These are phyloP conservation scores for Heliconius congener DNA, from an alignment of 1,140 invertebrate species.

Conservation along the genomic window DNA sequence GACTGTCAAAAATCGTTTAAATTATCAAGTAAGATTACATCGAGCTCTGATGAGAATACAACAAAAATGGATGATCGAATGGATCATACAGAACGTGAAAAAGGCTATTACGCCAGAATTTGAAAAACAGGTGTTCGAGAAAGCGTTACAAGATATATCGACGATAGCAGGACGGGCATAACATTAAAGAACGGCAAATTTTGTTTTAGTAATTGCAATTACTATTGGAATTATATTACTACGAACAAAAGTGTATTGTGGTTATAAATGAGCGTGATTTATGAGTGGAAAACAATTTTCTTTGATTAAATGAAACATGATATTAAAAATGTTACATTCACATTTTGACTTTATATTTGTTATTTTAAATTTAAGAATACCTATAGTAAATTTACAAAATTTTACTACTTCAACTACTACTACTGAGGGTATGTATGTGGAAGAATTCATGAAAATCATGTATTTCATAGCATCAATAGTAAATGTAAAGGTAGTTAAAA, in stretches of 20 bases:
- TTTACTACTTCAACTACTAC: constrained; percentile 5
- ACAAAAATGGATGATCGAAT: constrained; percentile 72
- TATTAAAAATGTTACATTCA: neutral
- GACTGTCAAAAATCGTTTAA: constrained; percentile 55
- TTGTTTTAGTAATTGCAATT: neutral
- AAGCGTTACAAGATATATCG: constrained; percentile 59
- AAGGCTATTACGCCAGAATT: constrained; percentile 68
- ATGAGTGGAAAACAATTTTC: neutral
- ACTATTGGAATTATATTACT: neutral
- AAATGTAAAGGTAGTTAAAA: too few relatives aligned
- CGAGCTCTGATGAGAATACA: constrained; percentile 53
- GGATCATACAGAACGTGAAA: constrained; percentile 64
- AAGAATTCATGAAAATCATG: neutral
- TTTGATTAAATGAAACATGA: neutral
- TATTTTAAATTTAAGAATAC: neutral
- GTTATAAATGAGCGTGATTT: neutral
- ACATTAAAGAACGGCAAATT: neutral
- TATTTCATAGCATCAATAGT: too few relatives aligned
- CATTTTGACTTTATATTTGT: neutral
- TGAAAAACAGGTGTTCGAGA: constrained; percentile 52
- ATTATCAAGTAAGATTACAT: constrained; percentile 63
- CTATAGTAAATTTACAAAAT: constrained; percentile 5
- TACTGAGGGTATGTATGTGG: constrained; percentile 18
- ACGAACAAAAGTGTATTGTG: neutral
- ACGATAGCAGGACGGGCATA: constrained; percentile 37